Conservation (phyloP, 2,888 invertebrate species). For the Melitaea athalia region DNA sequence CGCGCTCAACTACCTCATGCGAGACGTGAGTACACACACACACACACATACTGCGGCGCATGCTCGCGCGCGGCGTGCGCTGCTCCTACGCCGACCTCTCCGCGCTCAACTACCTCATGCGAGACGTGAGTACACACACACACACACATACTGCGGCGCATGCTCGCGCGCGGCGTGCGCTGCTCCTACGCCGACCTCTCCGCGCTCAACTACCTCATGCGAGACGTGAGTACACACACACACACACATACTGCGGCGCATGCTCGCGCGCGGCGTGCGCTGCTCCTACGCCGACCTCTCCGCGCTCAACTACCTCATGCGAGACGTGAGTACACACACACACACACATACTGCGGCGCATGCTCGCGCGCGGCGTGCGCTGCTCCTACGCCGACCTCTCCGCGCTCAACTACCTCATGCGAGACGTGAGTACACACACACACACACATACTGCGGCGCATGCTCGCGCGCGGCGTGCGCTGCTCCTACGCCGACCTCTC, state of each 20-base stretch:
- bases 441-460: conserved; percentile 84
- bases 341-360: conserved; percentile 87
- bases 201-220: conserved; percentile 91
- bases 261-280: conserved; percentile 86
- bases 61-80: conserved; percentile 86
- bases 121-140: background rate
- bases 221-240: conserved; percentile 30
- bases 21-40: conserved; percentile 17
- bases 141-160: conserved; percentile 83
- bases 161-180: conserved; percentile 86
- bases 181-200: conserved; percentile 92
- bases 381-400: conserved; percentile 92
- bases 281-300: conserved; percentile 92
- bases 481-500: conserved; percentile 92
- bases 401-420: conserved; percentile 91
- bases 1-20: conserved; percentile 91
- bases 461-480: conserved; percentile 86
- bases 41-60: conserved; percentile 85
- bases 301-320: conserved; percentile 91
- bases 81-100: conserved; percentile 92
- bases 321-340: conserved; percentile 31
- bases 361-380: conserved; percentile 86
- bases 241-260: conserved; percentile 84
- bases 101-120: conserved; percentile 91
- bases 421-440: conserved; percentile 30